These are phyloP conservation scores for Caenorhabditis latens DNA, from an alignment of 1,140 invertebrate genomes.

Conservation along the genomic window DNA sequence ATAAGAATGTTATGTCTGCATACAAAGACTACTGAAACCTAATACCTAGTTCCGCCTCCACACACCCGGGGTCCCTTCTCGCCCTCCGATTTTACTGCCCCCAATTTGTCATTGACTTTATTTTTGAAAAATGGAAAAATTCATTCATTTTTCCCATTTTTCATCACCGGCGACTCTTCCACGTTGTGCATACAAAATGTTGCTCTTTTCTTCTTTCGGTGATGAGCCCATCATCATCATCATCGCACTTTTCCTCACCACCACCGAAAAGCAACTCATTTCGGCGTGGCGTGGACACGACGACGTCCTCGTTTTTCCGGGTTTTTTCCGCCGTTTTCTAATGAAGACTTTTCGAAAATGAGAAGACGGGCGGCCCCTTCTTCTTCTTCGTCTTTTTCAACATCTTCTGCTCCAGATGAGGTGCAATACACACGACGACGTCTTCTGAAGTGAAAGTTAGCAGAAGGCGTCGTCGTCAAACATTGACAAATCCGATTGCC, in stretches of 20 bases:
- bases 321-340: not conserved
- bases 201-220: not conserved
- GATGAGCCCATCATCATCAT: not conserved
- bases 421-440: not conserved
- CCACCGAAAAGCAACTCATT: slow-evolving; percentile 24
- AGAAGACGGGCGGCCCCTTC: not conserved
- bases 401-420: not conserved
- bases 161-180: not conserved
- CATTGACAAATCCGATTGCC: slow-evolving; percentile 46
- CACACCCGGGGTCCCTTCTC: not conserved
- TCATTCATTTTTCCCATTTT: not conserved
- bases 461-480: not conserved
- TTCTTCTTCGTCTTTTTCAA: not conserved
- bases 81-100: not conserved
- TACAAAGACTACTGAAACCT: not conserved
- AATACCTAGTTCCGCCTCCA: not conserved
- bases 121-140: not conserved
- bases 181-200: slow-evolving; percentile 27
- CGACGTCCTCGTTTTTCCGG: not conserved
- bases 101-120: slow-evolving; percentile 24
- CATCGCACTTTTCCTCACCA: slow-evolving; percentile 3
- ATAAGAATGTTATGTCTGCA: not conserved
- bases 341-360: slow-evolving; percentile 42
- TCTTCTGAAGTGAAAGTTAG: not conserved
- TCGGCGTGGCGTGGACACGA: not conserved